phyloP scores from a whole-genome alignment of 2,113 vertebrate genomes.

The Percina caprodes region DNA sequence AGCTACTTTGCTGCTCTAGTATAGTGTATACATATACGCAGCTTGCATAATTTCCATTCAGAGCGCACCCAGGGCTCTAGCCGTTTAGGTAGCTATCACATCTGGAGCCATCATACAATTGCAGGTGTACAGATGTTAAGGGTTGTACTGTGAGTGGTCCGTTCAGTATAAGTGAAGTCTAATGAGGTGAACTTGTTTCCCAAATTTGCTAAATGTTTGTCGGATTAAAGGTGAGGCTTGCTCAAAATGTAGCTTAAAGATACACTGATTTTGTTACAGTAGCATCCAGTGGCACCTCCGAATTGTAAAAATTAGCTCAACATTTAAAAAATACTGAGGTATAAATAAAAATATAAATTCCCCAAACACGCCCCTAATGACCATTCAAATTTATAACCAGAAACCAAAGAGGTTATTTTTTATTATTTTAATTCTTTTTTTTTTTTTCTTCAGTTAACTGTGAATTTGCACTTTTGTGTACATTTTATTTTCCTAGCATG shows the following conservation, averaged over 20 bases:
- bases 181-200: not conserved
- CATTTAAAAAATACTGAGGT: not conserved
- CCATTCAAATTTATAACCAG: not conserved
- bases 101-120: not conserved
- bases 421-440: not conserved
- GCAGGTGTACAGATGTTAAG: not conserved
- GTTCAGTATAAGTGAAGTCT: not conserved
- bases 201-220: not conserved
- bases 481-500: not conserved
- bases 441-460: not conserved
- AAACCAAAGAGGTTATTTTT: not conserved
- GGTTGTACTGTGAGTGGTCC: not conserved
- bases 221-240: not conserved
- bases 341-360: not conserved
- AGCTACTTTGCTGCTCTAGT: not conserved
- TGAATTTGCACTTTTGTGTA: not conserved
- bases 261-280: conserved; percentile 2
- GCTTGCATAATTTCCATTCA: not conserved
- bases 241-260: conserved; percentile 6
- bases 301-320: not conserved
- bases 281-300: not conserved
- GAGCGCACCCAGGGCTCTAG: conserved; percentile 4
- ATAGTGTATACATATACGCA: not conserved
- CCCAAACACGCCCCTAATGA: not conserved
- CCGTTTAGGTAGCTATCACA: conserved; percentile 28